Conservation (phyloP, 37 sponge, comb jelly and placozoan species). For the Cliona cf. orientalis region DNA sequence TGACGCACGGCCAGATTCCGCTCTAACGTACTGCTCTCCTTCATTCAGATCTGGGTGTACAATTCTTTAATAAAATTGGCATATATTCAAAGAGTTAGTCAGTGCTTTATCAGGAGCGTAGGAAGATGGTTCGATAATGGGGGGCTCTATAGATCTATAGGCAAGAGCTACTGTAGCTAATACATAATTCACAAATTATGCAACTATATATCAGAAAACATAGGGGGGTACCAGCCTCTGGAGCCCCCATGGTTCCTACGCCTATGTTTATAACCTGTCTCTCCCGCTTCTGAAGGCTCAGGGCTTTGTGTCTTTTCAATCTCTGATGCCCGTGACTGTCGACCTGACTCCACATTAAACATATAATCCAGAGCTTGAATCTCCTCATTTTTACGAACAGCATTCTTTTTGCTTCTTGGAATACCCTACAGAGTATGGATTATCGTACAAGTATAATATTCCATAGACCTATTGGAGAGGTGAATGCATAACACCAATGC, state of each 20-base stretch:
- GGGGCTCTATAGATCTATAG: no score
- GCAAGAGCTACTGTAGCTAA: no score
- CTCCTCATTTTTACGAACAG: slow-evolving; percentile 27
- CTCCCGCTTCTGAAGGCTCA: background rate
- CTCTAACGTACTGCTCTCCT: slow-evolving; percentile 12
- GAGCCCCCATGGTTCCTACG: no score
- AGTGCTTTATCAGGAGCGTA: no score
- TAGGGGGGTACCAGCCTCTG: no score
- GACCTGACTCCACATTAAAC: slow-evolving; percentile 21
- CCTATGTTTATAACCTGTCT: no score
- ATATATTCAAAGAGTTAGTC: background rate
- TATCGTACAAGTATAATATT: no score
- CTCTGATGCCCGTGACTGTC: background rate
- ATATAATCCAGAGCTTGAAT: slow-evolving; percentile 22
- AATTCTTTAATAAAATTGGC: background rate
- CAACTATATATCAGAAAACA: no score
- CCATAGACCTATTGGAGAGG: background rate
- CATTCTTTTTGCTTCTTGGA: slow-evolving; percentile 3
- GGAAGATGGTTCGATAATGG: no score
- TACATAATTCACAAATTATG: no score
- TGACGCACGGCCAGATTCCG: slow-evolving; percentile 13
- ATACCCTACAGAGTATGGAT: background rate
- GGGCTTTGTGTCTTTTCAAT: background rate
- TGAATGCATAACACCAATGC: background rate
- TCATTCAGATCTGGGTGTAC: background rate